Percentiles rank a stretch among this genome's conserved stretches.
phyloP scores from a whole-genome alignment of 2,888 invertebrate genomes.

The Mactromeris polynyma region DNA sequence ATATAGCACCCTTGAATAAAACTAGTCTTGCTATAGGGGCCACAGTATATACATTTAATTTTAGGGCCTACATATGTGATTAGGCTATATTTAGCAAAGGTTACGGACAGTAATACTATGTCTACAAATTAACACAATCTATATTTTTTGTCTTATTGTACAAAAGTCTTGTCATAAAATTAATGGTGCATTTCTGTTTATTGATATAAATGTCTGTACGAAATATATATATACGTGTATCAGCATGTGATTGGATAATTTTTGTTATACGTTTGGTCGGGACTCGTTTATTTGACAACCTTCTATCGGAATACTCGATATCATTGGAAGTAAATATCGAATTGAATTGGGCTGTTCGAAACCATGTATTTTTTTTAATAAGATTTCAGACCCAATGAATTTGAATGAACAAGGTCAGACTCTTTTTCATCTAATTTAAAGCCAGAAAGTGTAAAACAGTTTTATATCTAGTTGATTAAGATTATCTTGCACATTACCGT shows the following conservation, averaged over 20 bases:
- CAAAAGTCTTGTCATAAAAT: too few relatives aligned
- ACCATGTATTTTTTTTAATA: too few relatives aligned
- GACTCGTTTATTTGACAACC: background rate
- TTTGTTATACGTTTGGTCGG: background rate
- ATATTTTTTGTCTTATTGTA: background rate
- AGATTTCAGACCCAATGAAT: too few relatives aligned
- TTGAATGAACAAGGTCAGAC: too few relatives aligned
- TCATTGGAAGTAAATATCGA: too few relatives aligned
- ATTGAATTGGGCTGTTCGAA: too few relatives aligned
- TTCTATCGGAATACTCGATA: too few relatives aligned
- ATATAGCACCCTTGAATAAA: background rate
- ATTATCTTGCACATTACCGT: background rate
- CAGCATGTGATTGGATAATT: background rate
- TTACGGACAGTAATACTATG: background rate
- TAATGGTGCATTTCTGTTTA: too few relatives aligned
- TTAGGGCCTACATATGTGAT: background rate
- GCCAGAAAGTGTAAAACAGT: background rate
- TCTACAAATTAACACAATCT: background rate
- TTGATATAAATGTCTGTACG: background rate
- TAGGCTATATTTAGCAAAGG: slow-evolving; percentile 12
- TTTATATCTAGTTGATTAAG: background rate
- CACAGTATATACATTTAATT: background rate
- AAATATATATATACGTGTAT: background rate
- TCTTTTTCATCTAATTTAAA: background rate
- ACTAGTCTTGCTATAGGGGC: background rate